phyloP scores from a whole-genome alignment of 1,140 invertebrate genomes.

The Drosophila aff. region DNA sequence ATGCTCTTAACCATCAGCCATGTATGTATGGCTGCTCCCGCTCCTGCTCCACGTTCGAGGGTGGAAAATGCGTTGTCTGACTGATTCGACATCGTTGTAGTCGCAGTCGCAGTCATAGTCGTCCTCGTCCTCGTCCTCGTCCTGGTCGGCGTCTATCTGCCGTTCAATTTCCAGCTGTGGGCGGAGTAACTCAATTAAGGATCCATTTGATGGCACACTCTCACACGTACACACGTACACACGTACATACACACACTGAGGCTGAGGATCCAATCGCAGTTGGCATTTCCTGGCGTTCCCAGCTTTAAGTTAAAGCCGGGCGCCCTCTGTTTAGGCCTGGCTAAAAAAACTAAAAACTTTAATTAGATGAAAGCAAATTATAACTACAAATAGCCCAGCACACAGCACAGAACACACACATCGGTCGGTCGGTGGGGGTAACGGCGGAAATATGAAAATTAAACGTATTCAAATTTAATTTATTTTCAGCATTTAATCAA shows the following conservation, averaged over 20 bases:
- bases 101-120: constrained; percentile 7
- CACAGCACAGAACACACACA: constrained; percentile 1
- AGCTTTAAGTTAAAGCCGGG: constrained; percentile 29
- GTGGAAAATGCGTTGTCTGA: constrained; percentile 70
- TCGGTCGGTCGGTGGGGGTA: not conserved
- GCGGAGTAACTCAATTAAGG: constrained; percentile 85
- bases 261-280: constrained; percentile 8
- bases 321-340: constrained; percentile 12
- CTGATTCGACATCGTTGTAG: constrained; percentile 50
- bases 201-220: constrained; percentile 84
- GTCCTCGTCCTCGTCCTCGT: not conserved
- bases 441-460: constrained; percentile 77
- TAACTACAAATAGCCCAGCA: constrained; percentile 59
- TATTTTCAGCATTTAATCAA: constrained; percentile 79
- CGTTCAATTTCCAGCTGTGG: constrained; percentile 64
- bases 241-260: not conserved
- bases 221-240: constrained; percentile 32
- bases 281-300: not conserved
- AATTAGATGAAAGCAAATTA: constrained; percentile 70
- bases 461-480: constrained; percentile 83
- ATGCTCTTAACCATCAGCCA: constrained; percentile 76
- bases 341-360: constrained; percentile 30
- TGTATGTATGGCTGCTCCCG: constrained; percentile 31
- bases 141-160: constrained; percentile 49
- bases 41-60: constrained; percentile 25